Evolutionary conservation across 2,888 invertebrate species (phyloP), one percentile per base, ranked within the genome.

Genomic region (Dendrolimus houi): DNA sequence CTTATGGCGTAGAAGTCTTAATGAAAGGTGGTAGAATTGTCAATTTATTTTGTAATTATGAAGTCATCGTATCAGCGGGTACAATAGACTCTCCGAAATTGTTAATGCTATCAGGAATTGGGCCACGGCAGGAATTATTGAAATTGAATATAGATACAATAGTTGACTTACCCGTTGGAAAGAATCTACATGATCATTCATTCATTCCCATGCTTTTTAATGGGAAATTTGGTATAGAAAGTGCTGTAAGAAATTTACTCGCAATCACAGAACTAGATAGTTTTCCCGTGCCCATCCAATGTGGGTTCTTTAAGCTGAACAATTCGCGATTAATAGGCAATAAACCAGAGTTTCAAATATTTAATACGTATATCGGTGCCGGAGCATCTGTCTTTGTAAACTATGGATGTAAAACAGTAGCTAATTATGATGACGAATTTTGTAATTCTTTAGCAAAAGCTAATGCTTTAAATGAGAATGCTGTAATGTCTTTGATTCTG

Each of bases 61-160:
- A 88, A 72, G 75, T 88, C 0, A 78, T 88, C 7, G 53, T 87
- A 54, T 87, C 87, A 2, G 86, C 85, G 29, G 87, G 87, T 8
- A 56, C 74, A 42, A 78, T 87, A 13, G 81, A 87, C 29, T 78
- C 81, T 41, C 83, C 88, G 7, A 85, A 87, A 65, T 69, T 87
- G 54, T 66, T 88, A 56, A 77, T 87, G 79, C 69, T 86, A 0
- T 87, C 89, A 41, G 87, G 87, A 0, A 72, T 88, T 57, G 87
- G 88, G 1, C 87, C 86, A 1, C 58, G 59, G 58, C 68, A 77
- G 42, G 75, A 80, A 54, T 65, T 88, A 41, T 57, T 62, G 8
- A 77, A 69, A 60, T 64, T 77, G 12, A 64, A 73, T 8, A 85
- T 88, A 52, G 57, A 74, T 8, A 64, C 75, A 0, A 52, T 85